Evolutionary conservation across 2,888 invertebrate genomes (phyloP), one percentile per base, ranked within the genome.

Genomic region (Standfussiana lucernea): DNA sequence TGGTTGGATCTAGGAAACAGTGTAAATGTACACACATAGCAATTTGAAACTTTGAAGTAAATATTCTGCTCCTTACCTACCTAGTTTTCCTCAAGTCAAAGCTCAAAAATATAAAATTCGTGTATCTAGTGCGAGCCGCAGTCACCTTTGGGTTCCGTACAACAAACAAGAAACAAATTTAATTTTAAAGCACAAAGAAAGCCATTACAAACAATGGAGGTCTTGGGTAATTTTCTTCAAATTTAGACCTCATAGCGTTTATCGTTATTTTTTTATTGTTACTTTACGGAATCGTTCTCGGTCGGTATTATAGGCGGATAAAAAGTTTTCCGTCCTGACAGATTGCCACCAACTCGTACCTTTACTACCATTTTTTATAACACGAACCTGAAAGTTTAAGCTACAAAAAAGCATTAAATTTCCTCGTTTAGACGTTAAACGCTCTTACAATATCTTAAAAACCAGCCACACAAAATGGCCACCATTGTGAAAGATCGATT

Each of bases 241-340:
- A 80, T 83, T 85, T 86, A 75, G 83, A 80, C 86, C 75, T 86
- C 84, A 84, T 80, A 75, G 73, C 80, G 71, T 75, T 80, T 84
- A 84, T 75, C 84, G 75, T 83, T 80, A 80, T 80, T 80, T 86
- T 86, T 84, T 86, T 83, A 84, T 79, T 86, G 77, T 85, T 84
- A 80, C 73, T 73, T 74, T 73, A 84, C 72, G 47, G 71, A 84
- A 86, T 75, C 80, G 70, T 85, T 79, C 62, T 75, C 69, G 79
- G 84, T 76, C 24, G 64, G 56, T 13, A 83, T 79, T 83, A 83
- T 56, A 79, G 37, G 35, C 32, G 62, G 65, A 70, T 77, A 83
- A 84, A 77, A 84, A 86, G 69, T 76, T 86, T 79, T 37, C 50
- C 24, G n/a, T 15, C 35, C 70, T 82, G 86, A 86, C 86, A 82